Percentiles rank a stretch among this genome's conserved stretches.
These are phyloP conservation scores for Pristiophorus japonicus DNA, from an alignment of 2,113 vertebrate species.

Conservation along the genomic window DNA sequence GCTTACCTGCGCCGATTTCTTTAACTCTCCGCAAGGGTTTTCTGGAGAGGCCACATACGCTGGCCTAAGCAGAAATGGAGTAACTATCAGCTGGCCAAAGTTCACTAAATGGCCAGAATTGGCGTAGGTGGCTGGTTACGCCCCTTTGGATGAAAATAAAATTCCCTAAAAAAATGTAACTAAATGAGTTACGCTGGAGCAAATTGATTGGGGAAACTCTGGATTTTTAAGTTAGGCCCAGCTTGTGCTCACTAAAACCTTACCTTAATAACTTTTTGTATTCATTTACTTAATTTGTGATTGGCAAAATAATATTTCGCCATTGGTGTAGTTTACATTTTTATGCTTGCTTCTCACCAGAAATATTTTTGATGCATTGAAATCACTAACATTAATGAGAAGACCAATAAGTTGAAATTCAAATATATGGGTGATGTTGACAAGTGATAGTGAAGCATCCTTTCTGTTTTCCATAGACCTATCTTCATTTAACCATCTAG, in stretches of 20 bases:
- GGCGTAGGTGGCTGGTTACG: too few relatives aligned
- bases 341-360: background rate
- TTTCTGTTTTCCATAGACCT: conserved; percentile 43
- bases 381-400: background rate
- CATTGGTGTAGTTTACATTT: background rate
- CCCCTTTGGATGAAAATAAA: too few relatives aligned
- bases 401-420: background rate
- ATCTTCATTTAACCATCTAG: conserved; percentile 48
- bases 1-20: too few relatives aligned
- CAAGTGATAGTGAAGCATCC: background rate
- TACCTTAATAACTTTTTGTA: background rate
- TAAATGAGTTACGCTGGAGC: too few relatives aligned
- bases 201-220: too few relatives aligned
- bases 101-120: too few relatives aligned
- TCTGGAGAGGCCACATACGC: too few relatives aligned
- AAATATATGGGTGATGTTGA: background rate
- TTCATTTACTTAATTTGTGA: background rate
- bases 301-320: background rate
- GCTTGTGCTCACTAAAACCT: background rate
- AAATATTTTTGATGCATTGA: conserved; percentile 5
- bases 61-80: too few relatives aligned
- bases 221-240: too few relatives aligned
- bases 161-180: too few relatives aligned
- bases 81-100: too few relatives aligned
- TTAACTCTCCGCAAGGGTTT: too few relatives aligned